Base-by-base conservation (phyloP, 2,888 invertebrate species). In the Hydriomena furcata region DNA sequence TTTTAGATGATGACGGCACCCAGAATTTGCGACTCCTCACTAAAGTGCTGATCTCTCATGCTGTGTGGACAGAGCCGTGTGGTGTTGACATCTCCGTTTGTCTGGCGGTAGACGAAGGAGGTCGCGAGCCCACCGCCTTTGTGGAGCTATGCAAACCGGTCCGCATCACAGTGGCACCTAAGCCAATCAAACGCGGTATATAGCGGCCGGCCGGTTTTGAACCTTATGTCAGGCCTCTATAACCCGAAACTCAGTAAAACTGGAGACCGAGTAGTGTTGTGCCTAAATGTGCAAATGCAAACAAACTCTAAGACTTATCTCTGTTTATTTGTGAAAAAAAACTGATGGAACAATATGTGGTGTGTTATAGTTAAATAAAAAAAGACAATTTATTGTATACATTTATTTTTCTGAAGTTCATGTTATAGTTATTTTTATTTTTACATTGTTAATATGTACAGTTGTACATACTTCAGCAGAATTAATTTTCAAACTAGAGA, bases 41-140 rank as follows among this genome's bases (percentile, higher is more conserved):
- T 0, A 96, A 95, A 0, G 96, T 98, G 7, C 86, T 98, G 30
- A 91, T 99, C 13, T 98, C 98, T 0, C 97, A 97, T 81, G 95
- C 96, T 64, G 96, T 97, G 11, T 97, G 97, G 97, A 96, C 97
- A 47, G 98, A 98, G 82, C 95, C 97, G 0, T 96, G 97, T 63
- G 95, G 95, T 48, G 95, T 98, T 11, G 97, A 97, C 73, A 94
- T 98, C 51, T 95, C 94, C 2, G 91, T 98, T 28, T 97, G 96
- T 28, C 84, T 98, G 32, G 94, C 96, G 2, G 94, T 96, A 31
- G 91, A 91, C 1, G 91, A 91, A 45, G 73, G 76, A 35, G 73
- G 82, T 65, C 72, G 91, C 58, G 89, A 89, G 56, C 81, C 84
- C 1, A 77, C 88, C 6, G 68, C 91, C 63, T 68, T 92, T 0